Conservation (phyloP, 2,797 vertebrate species). For the Phataginus tetradactyla region DNA sequence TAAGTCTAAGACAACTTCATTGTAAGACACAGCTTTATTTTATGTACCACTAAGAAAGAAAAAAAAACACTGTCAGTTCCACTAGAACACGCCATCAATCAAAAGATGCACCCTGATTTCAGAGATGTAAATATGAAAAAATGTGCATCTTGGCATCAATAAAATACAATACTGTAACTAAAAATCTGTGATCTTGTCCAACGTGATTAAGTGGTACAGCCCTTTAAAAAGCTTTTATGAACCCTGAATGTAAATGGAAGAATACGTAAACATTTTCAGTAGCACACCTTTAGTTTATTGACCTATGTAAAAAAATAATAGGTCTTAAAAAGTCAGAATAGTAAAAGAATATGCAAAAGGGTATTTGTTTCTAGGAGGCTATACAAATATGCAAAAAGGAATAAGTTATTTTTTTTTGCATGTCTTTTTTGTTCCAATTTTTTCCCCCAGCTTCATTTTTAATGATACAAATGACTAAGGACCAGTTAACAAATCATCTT, state of each 20-base stretch:
- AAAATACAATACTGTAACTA: not conserved
- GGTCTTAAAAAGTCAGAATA: constrained; percentile 87
- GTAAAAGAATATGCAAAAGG: constrained; percentile 89
- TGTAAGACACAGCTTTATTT: not conserved
- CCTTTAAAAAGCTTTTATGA: not conserved
- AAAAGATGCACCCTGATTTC: constrained; percentile 10
- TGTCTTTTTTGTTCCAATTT: constrained; percentile 73
- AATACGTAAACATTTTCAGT: constrained; percentile 76
- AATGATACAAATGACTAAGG: constrained; percentile 97
- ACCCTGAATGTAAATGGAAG: constrained; percentile 61
- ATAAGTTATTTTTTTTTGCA: constrained; percentile 85
- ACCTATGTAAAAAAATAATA: constrained; percentile 88
- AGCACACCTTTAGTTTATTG: constrained; percentile 88
- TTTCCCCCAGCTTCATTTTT: constrained; percentile 83
- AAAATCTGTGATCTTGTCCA: not conserved
- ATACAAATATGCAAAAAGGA: constrained; percentile 89
- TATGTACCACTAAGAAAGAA: constrained; percentile 16
- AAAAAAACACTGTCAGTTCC: not conserved
- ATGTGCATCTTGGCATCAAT: not conserved
- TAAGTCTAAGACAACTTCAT: constrained; percentile 27
- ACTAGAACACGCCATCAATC: not conserved
- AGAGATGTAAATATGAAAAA: not conserved
- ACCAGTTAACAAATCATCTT: constrained; percentile 95
- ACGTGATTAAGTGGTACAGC: not conserved
- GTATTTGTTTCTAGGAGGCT: constrained; percentile 85